phyloP scores from a whole-genome alignment of 1,140 invertebrate species.

The Rhopalosiphum maidis region DNA sequence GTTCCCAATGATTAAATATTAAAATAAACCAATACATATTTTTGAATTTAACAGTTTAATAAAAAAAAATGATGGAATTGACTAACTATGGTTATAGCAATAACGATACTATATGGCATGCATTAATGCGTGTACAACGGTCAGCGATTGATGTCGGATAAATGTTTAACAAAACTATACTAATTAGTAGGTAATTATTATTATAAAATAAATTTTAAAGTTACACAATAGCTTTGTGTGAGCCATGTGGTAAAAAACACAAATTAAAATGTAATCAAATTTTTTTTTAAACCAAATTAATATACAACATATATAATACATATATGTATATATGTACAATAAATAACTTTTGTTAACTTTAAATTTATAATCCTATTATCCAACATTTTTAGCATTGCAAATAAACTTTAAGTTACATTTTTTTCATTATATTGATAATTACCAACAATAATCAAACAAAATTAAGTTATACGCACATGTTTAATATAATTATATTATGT shows the following conservation, averaged over 20 bases:
- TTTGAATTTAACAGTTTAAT: neutral
- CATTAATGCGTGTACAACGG: no score
- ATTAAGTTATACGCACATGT: neutral
- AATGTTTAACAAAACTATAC: no score
- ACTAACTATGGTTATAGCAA: neutral
- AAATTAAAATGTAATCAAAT: neutral
- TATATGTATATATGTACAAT: no score
- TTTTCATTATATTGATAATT: neutral
- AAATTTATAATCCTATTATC: neutral
- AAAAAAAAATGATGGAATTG: neutral
- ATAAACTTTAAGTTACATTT: neutral
- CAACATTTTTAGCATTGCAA: neutral
- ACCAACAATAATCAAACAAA: neutral
- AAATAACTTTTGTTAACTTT: neutral
- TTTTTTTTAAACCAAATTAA: neutral
- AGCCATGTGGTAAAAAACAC: neutral
- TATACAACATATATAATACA: neutral
- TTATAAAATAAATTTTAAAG: neutral
- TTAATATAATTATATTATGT: neutral
- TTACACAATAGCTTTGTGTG: neutral
- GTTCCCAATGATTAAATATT: neutral
- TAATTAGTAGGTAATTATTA: neutral
- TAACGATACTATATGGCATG: no score
- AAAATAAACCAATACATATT: neutral
- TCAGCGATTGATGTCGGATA: no score